Percentiles rank a stretch among this genome's conserved stretches.
Conservation (phyloP, 2,797 vertebrate species). For the Hozukius guyotensis region DNA sequence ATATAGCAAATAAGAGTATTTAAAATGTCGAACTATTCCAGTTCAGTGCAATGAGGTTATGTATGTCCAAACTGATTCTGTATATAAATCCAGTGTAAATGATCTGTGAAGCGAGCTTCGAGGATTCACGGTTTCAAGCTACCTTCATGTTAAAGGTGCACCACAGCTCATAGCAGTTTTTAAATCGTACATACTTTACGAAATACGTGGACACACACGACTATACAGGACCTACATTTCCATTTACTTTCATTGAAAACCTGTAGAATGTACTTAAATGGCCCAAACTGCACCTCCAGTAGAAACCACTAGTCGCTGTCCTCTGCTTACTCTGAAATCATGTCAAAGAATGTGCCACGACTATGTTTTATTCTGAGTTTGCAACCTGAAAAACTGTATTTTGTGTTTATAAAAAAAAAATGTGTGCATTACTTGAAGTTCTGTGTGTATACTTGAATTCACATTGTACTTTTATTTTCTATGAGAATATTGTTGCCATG, state of each 20-base stretch:
- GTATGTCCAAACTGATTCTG: slow-evolving; percentile 50
- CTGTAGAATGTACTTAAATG: slow-evolving; percentile 62
- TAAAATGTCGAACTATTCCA: slow-evolving; percentile 41
- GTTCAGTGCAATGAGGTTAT: slow-evolving; percentile 41
- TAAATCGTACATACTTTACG: slow-evolving; percentile 34
- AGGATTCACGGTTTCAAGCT: slow-evolving; percentile 44
- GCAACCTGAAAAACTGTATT: slow-evolving; percentile 71
- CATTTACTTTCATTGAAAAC: slow-evolving; percentile 47
- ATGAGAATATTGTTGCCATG: slow-evolving; percentile 70
- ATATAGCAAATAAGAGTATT: not conserved
- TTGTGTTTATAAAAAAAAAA: slow-evolving; percentile 64
- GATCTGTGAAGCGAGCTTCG: slow-evolving; percentile 33
- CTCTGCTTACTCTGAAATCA: slow-evolving; percentile 58
- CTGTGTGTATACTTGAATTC: slow-evolving; percentile 80
- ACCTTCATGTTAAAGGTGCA: slow-evolving; percentile 46
- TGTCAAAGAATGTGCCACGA: slow-evolving; percentile 73
- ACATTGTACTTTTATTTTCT: slow-evolving; percentile 66
- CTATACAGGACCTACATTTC: slow-evolving; percentile 43
- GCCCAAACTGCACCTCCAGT: slow-evolving; percentile 37
- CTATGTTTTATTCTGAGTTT: slow-evolving; percentile 57
- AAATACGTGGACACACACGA: slow-evolving; percentile 19
- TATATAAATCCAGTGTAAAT: slow-evolving; percentile 65
- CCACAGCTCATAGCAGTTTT: slow-evolving; percentile 49
- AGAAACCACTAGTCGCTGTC: slow-evolving; percentile 41
- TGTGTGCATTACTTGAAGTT: slow-evolving; percentile 80